phyloP scores from a whole-genome alignment of 2,113 vertebrate species.

The Strigops habroptila region DNA sequence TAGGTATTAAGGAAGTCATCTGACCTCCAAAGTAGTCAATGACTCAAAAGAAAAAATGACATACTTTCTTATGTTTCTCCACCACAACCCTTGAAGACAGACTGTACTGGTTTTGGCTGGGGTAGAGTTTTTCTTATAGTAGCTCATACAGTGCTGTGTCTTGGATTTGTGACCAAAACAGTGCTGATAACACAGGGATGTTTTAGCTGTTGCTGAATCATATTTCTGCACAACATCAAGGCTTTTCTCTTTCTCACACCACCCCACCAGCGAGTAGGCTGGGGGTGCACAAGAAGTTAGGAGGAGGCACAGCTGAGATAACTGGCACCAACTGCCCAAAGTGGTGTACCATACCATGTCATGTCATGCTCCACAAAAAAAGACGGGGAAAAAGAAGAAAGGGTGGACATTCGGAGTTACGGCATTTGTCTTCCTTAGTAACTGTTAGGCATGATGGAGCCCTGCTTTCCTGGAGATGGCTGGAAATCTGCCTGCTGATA shows the following conservation, averaged over 20 bases:
- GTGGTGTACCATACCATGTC: background rate
- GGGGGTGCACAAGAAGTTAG: background rate
- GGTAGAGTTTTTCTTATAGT: background rate
- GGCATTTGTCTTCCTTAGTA: background rate
- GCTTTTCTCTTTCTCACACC: background rate
- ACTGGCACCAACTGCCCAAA: background rate
- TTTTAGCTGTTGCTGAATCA: background rate
- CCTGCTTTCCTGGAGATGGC: background rate
- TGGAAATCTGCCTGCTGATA: background rate
- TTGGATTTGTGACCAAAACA: background rate
- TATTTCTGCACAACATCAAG: background rate
- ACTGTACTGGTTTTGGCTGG: background rate
- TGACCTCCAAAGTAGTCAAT: background rate
- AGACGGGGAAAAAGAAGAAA: background rate
- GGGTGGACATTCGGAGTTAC: background rate
- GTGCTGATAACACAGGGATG: background rate
- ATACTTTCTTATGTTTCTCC: background rate
- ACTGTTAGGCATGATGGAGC: background rate
- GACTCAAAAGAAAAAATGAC: background rate
- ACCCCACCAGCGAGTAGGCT: background rate
- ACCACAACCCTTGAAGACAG: background rate
- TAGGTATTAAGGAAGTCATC: background rate
- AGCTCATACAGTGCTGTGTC: background rate
- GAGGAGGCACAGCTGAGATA: background rate
- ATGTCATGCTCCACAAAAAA: background rate